Evolutionary conservation across 2,888 invertebrate genomes (phyloP), one percentile per base, ranked within the genome.

Genomic region (Cosmia pyralina): DNA sequence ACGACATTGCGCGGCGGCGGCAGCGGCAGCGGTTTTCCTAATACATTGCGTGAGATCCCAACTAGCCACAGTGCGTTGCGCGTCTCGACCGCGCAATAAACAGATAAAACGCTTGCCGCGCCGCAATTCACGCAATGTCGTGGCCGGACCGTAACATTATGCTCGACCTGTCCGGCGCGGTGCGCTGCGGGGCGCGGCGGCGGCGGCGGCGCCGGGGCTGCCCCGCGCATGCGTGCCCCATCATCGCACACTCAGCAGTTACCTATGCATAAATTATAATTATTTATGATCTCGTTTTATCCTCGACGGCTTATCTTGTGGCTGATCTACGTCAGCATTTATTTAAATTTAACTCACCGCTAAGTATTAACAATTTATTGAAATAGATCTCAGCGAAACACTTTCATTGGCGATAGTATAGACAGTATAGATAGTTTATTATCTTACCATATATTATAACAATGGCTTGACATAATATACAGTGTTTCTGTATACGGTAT

Each of bases 161-260:
- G n/a, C n/a, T n/a, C n/a, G n/a, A n/a, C n/a, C n/a, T n/a, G n/a
- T n/a, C n/a, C n/a, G n/a, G n/a, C n/a, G n/a, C n/a, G n/a, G n/a
- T n/a, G n/a, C n/a, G n/a, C n/a, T n/a, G n/a, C n/a, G n/a, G n/a
- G n/a, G n/a, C n/a, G 46, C 34, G 52, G 62, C 0, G 66, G n/a
- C 19, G 1, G 48, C 13, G 34, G 41, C 28, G 8, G 75, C 67
- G 11, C 17, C 53, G 69, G 79, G 82, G 38, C 57, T 13, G 48
- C 63, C 82, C 82, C 79, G 55, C 69, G 46, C 50, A 48, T 57
- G 44, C 38, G 50, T 55, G 44, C 38, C 46, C 60, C 13, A 0
- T 28, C 58, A 53, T 44, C 46, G 63, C 52, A 34, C 52, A 57
- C 50, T 62, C 38, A 52, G 22, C 13, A 11, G 44, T 6, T 60